Base-by-base conservation (phyloP, 2,888 invertebrate genomes). In the Oligia strigilis region DNA sequence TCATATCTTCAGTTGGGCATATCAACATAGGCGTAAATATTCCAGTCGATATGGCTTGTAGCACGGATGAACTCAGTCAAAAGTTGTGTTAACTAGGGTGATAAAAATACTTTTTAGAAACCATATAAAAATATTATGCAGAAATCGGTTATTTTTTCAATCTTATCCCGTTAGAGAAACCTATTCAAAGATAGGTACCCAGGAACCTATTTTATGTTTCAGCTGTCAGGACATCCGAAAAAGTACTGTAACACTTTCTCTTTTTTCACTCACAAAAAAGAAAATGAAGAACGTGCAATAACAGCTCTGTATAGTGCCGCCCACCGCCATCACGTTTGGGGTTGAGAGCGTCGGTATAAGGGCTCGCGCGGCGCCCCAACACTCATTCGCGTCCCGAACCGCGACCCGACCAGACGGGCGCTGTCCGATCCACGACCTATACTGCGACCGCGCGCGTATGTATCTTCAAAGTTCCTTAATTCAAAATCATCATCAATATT, bases 381-480 rank as follows among this genome's bases (percentile, higher is more conserved):
- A 89, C 90, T 92, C 96, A 96, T 92, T 96, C 95, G 96, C 94
- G 95, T 90, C 90, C 82, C 87, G 88, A 90, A 88, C 91, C 93
- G 96, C 95, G 95, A 91, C 95, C 95, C 95, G 94, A 92, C 85
- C 92, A 93, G 91, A 92, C 95, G 96, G 96, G 95, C 89, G 90
- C 93, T 92, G 93, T 94, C 91, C 88, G 88, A 87, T 88, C 88
- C 79, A 88, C 91, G 88, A 88, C 90, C 91, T 87, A 89, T 87
- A 88, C 91, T 87, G 91, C 92, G 89, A 95, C 93, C 95, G 95
- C 96, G 95, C 94, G 96, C 95, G 96, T 96, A 96, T 91, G 96
- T 96, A 96, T 95, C 76, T 64, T 83, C 79, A 85, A 89, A 89
- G 87, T 89, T 85, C 80, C 64, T 76, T 83, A 82, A 87, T 69